These are phyloP conservation scores for Saguinus midas DNA, from an alignment of 2,113 vertebrate genomes.

Conservation along the genomic window DNA sequence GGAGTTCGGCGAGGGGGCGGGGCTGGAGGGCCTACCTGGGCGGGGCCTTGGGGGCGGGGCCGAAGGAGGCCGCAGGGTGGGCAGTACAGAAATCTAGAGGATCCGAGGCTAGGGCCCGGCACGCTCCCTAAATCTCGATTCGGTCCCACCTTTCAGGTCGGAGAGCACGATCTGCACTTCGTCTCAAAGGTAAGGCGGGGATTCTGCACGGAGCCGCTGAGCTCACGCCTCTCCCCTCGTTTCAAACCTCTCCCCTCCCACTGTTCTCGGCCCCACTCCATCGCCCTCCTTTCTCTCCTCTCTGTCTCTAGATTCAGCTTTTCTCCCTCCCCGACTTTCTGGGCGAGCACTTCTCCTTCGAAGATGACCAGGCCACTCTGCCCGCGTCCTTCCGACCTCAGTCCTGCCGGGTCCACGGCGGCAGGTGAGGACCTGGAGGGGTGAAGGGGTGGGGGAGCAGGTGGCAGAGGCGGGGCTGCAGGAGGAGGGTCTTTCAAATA, in stretches of 20 bases:
- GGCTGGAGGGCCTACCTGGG: neutral
- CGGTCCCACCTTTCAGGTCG: conserved; percentile 77
- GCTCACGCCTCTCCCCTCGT: neutral
- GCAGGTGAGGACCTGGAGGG: conserved; percentile 86
- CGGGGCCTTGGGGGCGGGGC: neutral
- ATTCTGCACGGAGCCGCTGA: neutral
- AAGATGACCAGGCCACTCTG: conserved; percentile 82
- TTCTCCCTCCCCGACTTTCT: conserved; percentile 90
- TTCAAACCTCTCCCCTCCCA: neutral
- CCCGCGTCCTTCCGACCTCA: conserved; percentile 79
- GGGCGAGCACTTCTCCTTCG: conserved; percentile 84
- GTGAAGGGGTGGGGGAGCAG: neutral
- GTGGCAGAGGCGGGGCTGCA: neutral
- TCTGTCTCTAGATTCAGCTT: conserved; percentile 86
- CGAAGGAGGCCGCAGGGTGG: accelerated
- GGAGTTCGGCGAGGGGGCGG: neutral
- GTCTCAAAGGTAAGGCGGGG: conserved; percentile 81
- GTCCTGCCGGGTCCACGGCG: conserved; percentile 91
- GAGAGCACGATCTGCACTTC: conserved; percentile 82
- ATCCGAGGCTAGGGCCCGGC: no score
- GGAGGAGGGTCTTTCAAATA: neutral
- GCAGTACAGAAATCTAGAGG: neutral
- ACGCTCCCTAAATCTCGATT: neutral
- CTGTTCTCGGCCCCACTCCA: neutral
- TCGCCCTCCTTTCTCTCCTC: neutral